Base-by-base conservation (phyloP, 2,888 invertebrate genomes). In the Archips crataeganus region DNA sequence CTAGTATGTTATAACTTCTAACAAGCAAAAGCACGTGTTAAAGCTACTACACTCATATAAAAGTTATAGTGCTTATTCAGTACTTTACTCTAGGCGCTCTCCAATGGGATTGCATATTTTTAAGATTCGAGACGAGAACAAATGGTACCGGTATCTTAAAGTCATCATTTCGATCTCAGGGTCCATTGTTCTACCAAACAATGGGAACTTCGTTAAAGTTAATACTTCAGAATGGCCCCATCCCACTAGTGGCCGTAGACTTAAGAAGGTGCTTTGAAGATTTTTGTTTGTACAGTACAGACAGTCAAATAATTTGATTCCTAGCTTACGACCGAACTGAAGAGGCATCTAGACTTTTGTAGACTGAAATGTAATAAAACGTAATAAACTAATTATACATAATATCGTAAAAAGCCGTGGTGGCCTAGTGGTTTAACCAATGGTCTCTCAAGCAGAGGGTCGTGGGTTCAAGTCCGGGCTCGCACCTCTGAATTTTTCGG, bases 161-260 rank as follows among this genome's bases (percentile, higher is more conserved):
- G 63, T 71, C 74, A 71, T 74, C 75, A 70, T 75, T 72, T 49
- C 66, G 60, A 72, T 67, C 64, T 74, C 59, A 42, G 63, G 42
- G 59, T 23, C 75, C 72, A 77, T 78, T 78, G 78, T 78, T 61
- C 74, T 47, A 11, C 5, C 51, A 68, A 63, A 78, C 77, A 77
- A 78, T 69, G 76, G 77, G 13, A 71, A 75, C 62, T 72, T 78
- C 76, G 75, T 78, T 78, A 74, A 67, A 77, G 72, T 77, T 77
- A 74, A 77, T 76, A 70, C 77, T 68, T 75, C 61, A 54, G 62
- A 75, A 76, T 64, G 70, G 73, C 74, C 61, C 36, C 23, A 34
- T 45, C 47, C 47, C 32, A 51, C 49, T 34, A 42, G 6, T 32
- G 39, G 32, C 23, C 49, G 3, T 39, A 54, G 65, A 64, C 47